These are phyloP conservation scores for Mesoligia furuncula DNA, from an alignment of 2,888 invertebrate genomes.

Conservation along the genomic window DNA sequence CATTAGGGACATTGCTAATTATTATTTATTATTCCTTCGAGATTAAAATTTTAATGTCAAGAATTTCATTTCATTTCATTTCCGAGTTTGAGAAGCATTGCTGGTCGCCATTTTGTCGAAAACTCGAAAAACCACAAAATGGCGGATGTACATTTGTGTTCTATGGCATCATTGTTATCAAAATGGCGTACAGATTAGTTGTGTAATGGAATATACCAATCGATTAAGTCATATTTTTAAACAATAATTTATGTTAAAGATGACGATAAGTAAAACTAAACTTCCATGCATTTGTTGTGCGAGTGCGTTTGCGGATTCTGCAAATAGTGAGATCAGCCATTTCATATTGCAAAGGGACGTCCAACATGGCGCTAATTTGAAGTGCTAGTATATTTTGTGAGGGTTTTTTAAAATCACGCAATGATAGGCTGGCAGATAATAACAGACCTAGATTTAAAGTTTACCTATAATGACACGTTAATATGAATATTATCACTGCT, in stretches of 20 bases:
- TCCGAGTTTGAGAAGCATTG: conserved; percentile 35
- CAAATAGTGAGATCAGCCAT: conserved; percentile 8
- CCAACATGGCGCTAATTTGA: conserved; percentile 27
- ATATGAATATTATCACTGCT: conserved; percentile 52
- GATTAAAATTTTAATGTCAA: conserved; percentile 81
- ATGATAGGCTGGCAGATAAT: not conserved
- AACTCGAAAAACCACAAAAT: conserved; percentile 41
- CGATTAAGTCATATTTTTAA: conserved; percentile 22
- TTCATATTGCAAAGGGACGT: conserved; percentile 14
- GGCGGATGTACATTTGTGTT: conserved; percentile 20
- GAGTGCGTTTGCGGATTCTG: conserved; percentile 36
- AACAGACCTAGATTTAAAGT: conserved; percentile 36
- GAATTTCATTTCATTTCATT: conserved; percentile 71
- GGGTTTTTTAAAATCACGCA: not conserved
- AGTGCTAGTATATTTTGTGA: not conserved
- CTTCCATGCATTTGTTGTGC: not conserved
- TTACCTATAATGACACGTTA: conserved; percentile 41
- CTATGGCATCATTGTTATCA: not conserved
- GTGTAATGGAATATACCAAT: not conserved
- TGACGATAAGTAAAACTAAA: not conserved
- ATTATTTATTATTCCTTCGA: conserved; percentile 85
- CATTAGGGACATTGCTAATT: conserved; percentile 78
- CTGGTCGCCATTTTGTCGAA: conserved; percentile 54
- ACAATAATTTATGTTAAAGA: not conserved
- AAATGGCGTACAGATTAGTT: conserved; percentile 22